Evolutionary conservation across 2,888 invertebrate species (phyloP).

Genomic region (Apeira syringaria): DNA sequence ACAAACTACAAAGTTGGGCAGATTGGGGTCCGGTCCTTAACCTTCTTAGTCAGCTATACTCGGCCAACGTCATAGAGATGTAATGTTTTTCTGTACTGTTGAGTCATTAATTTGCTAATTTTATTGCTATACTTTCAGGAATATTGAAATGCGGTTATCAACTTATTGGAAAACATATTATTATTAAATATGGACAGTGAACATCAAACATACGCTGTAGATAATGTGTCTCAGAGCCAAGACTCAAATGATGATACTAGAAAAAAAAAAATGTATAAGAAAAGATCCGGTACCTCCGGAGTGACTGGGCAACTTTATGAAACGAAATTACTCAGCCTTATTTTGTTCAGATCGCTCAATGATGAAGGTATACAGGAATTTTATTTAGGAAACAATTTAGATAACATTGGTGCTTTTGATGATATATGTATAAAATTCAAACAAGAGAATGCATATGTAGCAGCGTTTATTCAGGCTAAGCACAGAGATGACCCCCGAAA

Average conservation of each 20-base stretch:
- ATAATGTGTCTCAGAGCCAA: neutral
- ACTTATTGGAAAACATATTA: too few relatives aligned
- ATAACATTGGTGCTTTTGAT: constrained; percentile 44
- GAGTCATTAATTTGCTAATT: too few relatives aligned
- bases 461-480: constrained; percentile 44
- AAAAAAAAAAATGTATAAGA: constrained; percentile 12
- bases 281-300: constrained; percentile 25
- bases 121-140: too few relatives aligned
- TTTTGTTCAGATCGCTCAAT: constrained; percentile 37
- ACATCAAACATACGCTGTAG: neutral
- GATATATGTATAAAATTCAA: constrained; percentile 42
- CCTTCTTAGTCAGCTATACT: too few relatives aligned
- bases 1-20: too few relatives aligned
- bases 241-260: neutral
- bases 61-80: too few relatives aligned
- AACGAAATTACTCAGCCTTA: constrained; percentile 41
- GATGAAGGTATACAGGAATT: constrained; percentile 35
- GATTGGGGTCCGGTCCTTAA: too few relatives aligned
- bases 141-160: too few relatives aligned
- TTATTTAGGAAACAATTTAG: constrained; percentile 43
- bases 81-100: too few relatives aligned
- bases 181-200: neutral
- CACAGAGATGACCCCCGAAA: constrained; percentile 40
- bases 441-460: constrained; percentile 12
- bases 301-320: constrained; percentile 29